These are phyloP conservation scores for Scelioninae gen. 1 DNA, from an alignment of 2,888 invertebrate genomes.

Conservation along the genomic window DNA sequence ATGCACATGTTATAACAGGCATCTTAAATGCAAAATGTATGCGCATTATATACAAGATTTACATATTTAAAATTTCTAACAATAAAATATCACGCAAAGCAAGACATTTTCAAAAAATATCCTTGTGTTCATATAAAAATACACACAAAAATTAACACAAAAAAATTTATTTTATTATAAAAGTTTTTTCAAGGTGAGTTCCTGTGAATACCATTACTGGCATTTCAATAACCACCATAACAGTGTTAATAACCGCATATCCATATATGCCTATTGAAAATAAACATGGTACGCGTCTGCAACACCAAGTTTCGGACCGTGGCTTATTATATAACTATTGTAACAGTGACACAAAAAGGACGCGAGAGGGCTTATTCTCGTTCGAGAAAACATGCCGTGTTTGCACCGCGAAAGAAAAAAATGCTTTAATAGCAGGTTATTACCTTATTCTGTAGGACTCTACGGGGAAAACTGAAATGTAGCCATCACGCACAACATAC, in stretches of 20 bases:
- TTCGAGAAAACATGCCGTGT: constrained; percentile 50
- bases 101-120: too few species aligned
- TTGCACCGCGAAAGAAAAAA: constrained; percentile 44
- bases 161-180: too few species aligned
- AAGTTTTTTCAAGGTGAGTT: too few species aligned
- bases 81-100: too few species aligned
- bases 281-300: constrained; percentile 24
- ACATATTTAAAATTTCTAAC: too few species aligned
- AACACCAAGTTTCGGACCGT: constrained; percentile 9
- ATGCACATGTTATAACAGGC: too few species aligned
- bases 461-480: constrained; percentile 65
- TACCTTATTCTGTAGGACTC: constrained; percentile 63
- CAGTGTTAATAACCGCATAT: constrained; percentile 2
- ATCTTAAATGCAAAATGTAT: too few species aligned
- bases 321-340: constrained; percentile 43
- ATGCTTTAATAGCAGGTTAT: constrained; percentile 66
- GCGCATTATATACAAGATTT: too few species aligned
- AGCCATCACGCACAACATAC: constrained; percentile 69
- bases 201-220: not conserved
- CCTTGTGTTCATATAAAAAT: too few species aligned
- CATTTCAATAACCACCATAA: not conserved
- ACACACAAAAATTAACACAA: too few species aligned
- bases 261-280: constrained; percentile 11
- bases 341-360: constrained; percentile 62
- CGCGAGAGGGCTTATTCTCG: constrained; percentile 32